A percentile compares a stretch with the other conserved stretches of the same genome.
These are phyloP conservation scores for Microctonus hyperodae DNA, from an alignment of 2,888 invertebrate species.

Conservation along the genomic window DNA sequence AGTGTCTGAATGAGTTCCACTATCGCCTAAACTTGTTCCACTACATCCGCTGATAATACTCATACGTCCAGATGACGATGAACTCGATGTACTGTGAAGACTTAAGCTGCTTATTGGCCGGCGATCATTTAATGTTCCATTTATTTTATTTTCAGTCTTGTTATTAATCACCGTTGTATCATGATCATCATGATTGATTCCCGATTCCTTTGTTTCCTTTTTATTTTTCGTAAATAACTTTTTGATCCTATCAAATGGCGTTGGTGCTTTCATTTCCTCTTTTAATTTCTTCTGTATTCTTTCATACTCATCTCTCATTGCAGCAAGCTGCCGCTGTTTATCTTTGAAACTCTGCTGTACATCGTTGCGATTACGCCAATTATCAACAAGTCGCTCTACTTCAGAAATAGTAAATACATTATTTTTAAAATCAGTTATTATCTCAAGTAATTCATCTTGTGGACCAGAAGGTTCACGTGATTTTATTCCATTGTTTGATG, in stretches of 20 bases:
- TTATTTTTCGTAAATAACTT: slow-evolving; percentile 77
- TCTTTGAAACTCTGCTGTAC: slow-evolving; percentile 86
- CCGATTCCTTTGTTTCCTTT: slow-evolving; percentile 55
- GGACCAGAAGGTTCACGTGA: slow-evolving; percentile 52
- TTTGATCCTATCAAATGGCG: slow-evolving; percentile 81
- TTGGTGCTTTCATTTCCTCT: slow-evolving; percentile 77
- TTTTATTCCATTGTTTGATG: slow-evolving; percentile 45
- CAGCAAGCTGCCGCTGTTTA: slow-evolving; percentile 81
- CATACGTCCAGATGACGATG: slow-evolving; percentile 79
- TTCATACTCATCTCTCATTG: slow-evolving; percentile 83
- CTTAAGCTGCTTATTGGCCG: slow-evolving; percentile 75
- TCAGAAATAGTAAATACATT: slow-evolving; percentile 86
- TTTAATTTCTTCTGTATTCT: slow-evolving; percentile 81
- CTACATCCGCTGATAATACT: slow-evolving; percentile 79
- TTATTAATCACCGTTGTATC: slow-evolving; percentile 35
- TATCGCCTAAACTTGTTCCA: slow-evolving; percentile 82
- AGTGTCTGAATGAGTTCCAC: slow-evolving; percentile 84
- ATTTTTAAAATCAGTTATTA: slow-evolving; percentile 88
- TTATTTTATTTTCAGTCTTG: slow-evolving; percentile 44
- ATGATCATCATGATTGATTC: slow-evolving; percentile 36
- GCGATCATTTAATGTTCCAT: slow-evolving; percentile 58
- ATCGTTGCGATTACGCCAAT: slow-evolving; percentile 87
- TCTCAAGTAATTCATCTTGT: slow-evolving; percentile 84
- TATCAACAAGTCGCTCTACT: slow-evolving; percentile 84
- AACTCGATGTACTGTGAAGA: slow-evolving; percentile 74